Base-by-base conservation (phyloP, 2,888 invertebrate genomes). In the Leptopilina syphax region DNA sequence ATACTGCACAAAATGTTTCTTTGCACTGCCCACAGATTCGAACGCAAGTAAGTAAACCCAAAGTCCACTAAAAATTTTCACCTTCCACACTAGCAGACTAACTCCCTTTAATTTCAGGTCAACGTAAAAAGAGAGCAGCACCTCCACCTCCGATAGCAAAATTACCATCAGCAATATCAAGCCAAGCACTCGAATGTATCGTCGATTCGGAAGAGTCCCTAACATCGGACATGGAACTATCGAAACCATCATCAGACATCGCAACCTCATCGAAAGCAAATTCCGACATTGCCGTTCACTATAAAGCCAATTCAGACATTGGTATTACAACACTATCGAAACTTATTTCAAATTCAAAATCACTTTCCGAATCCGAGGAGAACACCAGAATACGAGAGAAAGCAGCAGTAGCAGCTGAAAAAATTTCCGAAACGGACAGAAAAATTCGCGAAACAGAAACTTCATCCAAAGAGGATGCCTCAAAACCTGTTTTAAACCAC, bases 81-180 rank as follows among this genome's bases (percentile, higher is more conserved):
- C 9, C 12, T 68, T 54, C 13, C 47, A 24, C 2, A 44, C 68
- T 5, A 7, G 44, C n/a, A 44, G 50, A 60, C 63, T 12, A 7
- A 41, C n/a, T 57, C 24, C 50, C 34, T 44, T 63, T 47, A 4
- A 44, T 82, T 81, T 65, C 89, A 93, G 94, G 93, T 87, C 92
- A 92, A 63, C 90, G 94, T 82, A 95, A 94, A 90, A 94, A 95
- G 89, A 93, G 94, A 85, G 93, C 93, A 12, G 94, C 94, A 1
- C 94, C 93, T 44, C 93, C 93, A 12, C 92, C 93, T 60, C 90
- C 91, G 10, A 86, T 89, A 4, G 87, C 86, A 13, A 88, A 88
- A 9, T 85, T 89, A 13, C 83, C 88, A 57, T 90, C 91, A 1
- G 91, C 91, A 3, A 90, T 90, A 47, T 91, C 91, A 4, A 87